Conservation (phyloP, 2,888 invertebrate species). For the Cordilura impudica region DNA sequence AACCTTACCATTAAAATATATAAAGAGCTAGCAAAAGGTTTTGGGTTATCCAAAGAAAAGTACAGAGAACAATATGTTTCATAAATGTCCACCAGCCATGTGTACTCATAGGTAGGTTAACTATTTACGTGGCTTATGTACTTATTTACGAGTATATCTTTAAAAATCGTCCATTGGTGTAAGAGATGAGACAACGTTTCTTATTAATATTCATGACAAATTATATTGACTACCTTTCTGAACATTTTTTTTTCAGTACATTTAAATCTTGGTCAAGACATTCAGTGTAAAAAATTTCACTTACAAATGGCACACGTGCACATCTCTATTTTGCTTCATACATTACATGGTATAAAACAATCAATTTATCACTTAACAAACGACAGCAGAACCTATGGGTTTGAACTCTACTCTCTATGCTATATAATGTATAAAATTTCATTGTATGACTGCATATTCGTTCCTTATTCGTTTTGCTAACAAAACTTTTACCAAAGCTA, state of each 20-base stretch:
- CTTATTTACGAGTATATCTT: no score
- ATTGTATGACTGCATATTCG: not conserved
- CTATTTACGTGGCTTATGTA: constrained; percentile 24
- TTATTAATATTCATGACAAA: no score
- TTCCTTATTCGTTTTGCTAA: not conserved
- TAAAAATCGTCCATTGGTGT: no score
- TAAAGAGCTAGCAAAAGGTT: constrained; percentile 47
- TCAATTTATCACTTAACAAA: constrained; percentile 44
- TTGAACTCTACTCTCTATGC: not conserved
- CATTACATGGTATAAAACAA: constrained; percentile 2
- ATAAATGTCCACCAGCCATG: not conserved
- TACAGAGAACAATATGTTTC: not conserved
- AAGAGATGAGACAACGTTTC: no score
- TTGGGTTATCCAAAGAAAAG: not conserved
- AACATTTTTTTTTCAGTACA: no score
- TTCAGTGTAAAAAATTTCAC: no score
- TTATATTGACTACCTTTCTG: no score
- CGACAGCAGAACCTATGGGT: constrained; percentile 19
- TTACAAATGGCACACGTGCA: no score
- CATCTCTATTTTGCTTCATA: not conserved
- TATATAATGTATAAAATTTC: not conserved
- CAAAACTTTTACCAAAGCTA: not conserved
- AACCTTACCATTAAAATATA: constrained; percentile 44
- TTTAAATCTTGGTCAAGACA: no score
- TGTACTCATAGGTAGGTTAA: not conserved